These are phyloP conservation scores for Sycophila sp. DNA, from an alignment of 1,140 invertebrate species.

Conservation along the genomic window DNA sequence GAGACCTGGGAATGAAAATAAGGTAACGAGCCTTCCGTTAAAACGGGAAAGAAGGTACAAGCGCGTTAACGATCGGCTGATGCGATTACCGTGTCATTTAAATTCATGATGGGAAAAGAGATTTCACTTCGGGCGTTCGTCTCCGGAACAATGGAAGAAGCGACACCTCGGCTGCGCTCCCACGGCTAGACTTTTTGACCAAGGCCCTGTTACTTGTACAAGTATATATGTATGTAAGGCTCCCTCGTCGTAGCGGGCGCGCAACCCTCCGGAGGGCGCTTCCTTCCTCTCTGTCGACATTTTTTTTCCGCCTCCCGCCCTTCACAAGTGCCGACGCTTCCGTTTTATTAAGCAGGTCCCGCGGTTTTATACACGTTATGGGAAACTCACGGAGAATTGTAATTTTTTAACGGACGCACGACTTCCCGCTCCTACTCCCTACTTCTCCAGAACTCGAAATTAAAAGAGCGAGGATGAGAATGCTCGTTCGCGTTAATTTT, in stretches of 20 bases:
- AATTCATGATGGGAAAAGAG: not conserved
- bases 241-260: not conserved
- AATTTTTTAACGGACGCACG: not conserved
- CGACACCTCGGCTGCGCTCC: not conserved
- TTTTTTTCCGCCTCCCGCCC: not conserved
- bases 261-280: not conserved
- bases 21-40: no score
- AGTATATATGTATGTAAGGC: no score
- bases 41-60: no score
- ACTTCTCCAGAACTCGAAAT: not conserved
- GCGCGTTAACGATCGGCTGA: no score
- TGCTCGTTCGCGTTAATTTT: no score
- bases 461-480: no score
- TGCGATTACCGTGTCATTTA: constrained; percentile 5
- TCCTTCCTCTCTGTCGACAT: not conserved
- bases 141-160: not conserved
- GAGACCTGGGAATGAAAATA: no score
- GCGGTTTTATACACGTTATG: not conserved
- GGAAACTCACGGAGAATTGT: not conserved
- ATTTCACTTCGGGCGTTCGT: not conserved
- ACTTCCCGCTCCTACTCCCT: not conserved
- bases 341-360: constrained; percentile 24
- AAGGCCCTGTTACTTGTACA: not conserved
- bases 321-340: constrained; percentile 23
- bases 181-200: not conserved